Base-by-base conservation (phyloP, 2,113 vertebrate species). In the Erythrolamprus reginae region DNA sequence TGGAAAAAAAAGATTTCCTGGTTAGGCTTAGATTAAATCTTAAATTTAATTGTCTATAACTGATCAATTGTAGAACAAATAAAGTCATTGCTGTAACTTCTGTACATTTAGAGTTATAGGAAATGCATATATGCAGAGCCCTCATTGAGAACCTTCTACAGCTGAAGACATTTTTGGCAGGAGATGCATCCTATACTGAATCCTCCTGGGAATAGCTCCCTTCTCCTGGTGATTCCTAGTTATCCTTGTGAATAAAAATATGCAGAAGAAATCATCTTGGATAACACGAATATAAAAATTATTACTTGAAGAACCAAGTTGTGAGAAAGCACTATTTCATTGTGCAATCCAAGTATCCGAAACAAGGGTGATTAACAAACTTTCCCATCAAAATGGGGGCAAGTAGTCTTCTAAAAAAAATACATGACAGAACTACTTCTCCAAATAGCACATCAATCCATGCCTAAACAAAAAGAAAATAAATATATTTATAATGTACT, bases 1-100 rank as follows among this genome's bases (percentile, higher is more conserved):
- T n/a, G 89, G 65, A 56, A 90, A 92, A 91, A 21, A 77, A 55
- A 89, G 33, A 15, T 55, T 26, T 38, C 82, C 65, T 38, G 86
- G n/a, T 45, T 45, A 45, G 45, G 45, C 3, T 45, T 45, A 45
- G 45, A 45, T 45, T 45, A 45, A 45, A 45, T 53, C 3, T 9
- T 47, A 28, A 12, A 28, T 86, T 89, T 56, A 4, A 89, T 47
- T 1, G 52, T 88, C 15, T 83, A 15, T 23, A 88, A 90, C 0
- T 45, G 84, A 19, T 9, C 50, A 93, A 5, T 88, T 45, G 24
- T 58, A 42, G 12, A 90, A 10, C 1, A 91, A 0, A 45, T 33
- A n/a, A 91, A 92, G 33, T 42, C 70, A 77, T 4, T 77, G 70
- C 70, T 77, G 0, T 77, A 77, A 77, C 65, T 38, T 38, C 33